Conservation (phyloP, 2,888 invertebrate species). For the Cybosia mesomella region DNA sequence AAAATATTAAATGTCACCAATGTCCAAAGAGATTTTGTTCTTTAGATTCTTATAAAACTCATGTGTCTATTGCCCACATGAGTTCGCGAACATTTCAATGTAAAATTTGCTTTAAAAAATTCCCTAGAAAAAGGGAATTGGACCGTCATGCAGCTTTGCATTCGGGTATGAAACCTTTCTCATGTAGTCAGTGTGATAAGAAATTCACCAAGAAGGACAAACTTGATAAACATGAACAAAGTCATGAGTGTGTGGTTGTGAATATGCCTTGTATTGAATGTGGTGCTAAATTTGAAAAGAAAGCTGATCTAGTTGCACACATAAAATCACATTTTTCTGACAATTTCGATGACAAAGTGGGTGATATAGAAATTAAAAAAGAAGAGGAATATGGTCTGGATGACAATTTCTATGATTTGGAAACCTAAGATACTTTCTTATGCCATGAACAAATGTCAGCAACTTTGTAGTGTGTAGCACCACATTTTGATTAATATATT, state of each 20-base stretch:
- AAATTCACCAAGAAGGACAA: slow-evolving; percentile 90
- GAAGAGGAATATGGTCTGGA: slow-evolving; percentile 74
- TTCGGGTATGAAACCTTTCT: slow-evolving; percentile 89
- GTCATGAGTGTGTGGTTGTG: slow-evolving; percentile 88
- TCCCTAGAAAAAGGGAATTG: slow-evolving; percentile 90
- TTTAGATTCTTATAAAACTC: slow-evolving; percentile 83
- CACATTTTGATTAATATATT: not conserved
- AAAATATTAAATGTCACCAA: slow-evolving; percentile 84
- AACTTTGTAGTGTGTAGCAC: slow-evolving; percentile 8
- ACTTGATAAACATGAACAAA: slow-evolving; percentile 89
- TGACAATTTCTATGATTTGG: slow-evolving; percentile 79
- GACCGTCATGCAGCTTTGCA: slow-evolving; percentile 90
- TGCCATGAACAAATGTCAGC: slow-evolving; percentile 41
- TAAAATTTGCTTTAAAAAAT: slow-evolving; percentile 89
- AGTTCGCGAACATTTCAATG: slow-evolving; percentile 88
- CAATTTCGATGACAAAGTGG: slow-evolving; percentile 78
- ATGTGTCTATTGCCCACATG: slow-evolving; percentile 84
- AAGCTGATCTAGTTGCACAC: slow-evolving; percentile 87
- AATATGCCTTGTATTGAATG: slow-evolving; percentile 89
- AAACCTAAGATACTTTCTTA: slow-evolving; percentile 67
- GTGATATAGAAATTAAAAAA: slow-evolving; percentile 74
- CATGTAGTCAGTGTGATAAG: slow-evolving; percentile 89
- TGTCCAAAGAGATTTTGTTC: slow-evolving; percentile 84
- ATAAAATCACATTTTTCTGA: slow-evolving; percentile 87
- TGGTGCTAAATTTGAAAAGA: slow-evolving; percentile 86